These are phyloP conservation scores for Lerema accius DNA, from an alignment of 1,140 invertebrate species.

Conservation along the genomic window DNA sequence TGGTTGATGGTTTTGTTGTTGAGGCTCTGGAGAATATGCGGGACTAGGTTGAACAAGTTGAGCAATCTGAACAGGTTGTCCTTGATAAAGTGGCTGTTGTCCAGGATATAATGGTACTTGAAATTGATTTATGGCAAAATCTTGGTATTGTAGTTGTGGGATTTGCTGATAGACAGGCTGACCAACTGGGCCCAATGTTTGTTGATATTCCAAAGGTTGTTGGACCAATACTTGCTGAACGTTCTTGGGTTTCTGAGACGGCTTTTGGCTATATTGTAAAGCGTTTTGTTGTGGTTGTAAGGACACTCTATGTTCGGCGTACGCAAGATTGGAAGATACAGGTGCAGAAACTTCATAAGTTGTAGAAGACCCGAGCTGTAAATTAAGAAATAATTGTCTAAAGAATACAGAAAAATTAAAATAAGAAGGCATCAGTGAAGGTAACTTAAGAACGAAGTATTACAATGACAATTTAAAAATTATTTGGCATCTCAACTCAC, in stretches of 20 bases:
- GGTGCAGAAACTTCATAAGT: conserved; percentile 63
- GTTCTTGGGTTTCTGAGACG: conserved; percentile 19
- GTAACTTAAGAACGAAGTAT: too few species aligned
- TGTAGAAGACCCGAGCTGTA: conserved; percentile 50
- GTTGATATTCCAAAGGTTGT: conserved; percentile 23
- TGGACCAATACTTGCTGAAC: conserved; percentile 28
- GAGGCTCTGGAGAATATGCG: conserved; percentile 33
- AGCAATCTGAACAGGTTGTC: conserved; percentile 36
- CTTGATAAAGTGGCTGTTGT: conserved; percentile 37
- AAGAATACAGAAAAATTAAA: conserved; percentile 5
- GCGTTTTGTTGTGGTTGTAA: conserved; percentile 44
- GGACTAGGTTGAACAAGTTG: conserved; percentile 37
- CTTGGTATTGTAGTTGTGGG: conserved; percentile 27
- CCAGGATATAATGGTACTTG: conserved; percentile 37
- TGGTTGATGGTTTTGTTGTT: conserved; percentile 34
- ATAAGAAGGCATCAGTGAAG: too few species aligned
- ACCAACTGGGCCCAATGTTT: conserved; percentile 25
- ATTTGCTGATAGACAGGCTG: conserved; percentile 40
- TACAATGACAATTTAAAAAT: too few species aligned
- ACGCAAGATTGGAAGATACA: conserved; percentile 62
- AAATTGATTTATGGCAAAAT: conserved; percentile 36
- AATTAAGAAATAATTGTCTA: conserved; percentile 24
- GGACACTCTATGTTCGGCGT: conserved; percentile 54
- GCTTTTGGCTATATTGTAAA: conserved; percentile 46
- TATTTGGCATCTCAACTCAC: conserved; percentile 46